Base-by-base conservation (phyloP, 2,113 vertebrate genomes). In the Amphiprion percula region DNA sequence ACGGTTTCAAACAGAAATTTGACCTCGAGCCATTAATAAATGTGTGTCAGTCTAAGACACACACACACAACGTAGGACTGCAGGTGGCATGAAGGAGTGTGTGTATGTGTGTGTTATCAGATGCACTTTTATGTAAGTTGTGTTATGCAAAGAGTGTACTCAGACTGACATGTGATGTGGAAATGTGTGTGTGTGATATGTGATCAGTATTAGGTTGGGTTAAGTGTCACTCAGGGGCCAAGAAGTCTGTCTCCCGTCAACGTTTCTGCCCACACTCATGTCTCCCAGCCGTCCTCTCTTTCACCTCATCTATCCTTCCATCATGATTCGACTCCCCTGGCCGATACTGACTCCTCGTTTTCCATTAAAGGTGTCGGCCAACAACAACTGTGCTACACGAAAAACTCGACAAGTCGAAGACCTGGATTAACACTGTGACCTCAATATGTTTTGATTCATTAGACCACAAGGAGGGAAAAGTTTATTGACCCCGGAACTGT, bases 151-250 rank as follows among this genome's bases (percentile, higher is more conserved):
- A 68, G 15, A 50, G 19, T 66, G 74, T 17, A 41, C 46, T 52
- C 50, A 24, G 54, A 41, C 55, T 49, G 41, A 63, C 68, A 72
- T 71, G 54, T 58, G 73, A 78, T 37, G 21, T 70, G 65, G 33
- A 67, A 37, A 50, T 74, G 55, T 68, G 77, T 75, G 85, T 68
- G 63, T 33, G 54, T 55, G 37, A 82, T 83, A 86, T 63, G 53
- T 77, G 80, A 85, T 85, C 79, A 74, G 59, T 33, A 60, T 83
- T 53, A 33, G 70, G 66, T 64, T 72, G 83, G 74, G 12, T 87
- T 79, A 65, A 80, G 77, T 90, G 80, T 74, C 89, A 78, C 78
- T 41, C 2, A 67, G 91, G 86, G 86, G 79, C 88, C 89, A 81
- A 64, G 86, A 85, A 78, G 89, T 92, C 89, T 90, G 89, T 69